phyloP scores from a whole-genome alignment of 2,888 invertebrate species.

The Lamellibrachia satsuma region DNA sequence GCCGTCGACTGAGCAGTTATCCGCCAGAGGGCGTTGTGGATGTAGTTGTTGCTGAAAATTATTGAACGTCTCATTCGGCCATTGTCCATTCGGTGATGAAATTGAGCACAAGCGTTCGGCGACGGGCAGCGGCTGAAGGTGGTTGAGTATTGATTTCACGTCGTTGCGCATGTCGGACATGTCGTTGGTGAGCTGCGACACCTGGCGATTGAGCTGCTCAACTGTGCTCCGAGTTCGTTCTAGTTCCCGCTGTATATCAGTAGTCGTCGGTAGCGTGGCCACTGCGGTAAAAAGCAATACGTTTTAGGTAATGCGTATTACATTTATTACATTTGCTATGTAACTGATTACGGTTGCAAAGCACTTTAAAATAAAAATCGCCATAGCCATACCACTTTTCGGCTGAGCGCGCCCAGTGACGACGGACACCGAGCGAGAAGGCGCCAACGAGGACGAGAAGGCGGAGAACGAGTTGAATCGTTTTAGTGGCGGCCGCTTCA shows the following conservation, averaged over 20 bases:
- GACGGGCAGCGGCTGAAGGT: not conserved
- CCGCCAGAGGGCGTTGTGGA: not conserved
- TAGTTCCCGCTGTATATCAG: constrained; percentile 27
- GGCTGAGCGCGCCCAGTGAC: not conserved
- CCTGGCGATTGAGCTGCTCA: constrained; percentile 30
- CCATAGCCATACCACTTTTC: not conserved
- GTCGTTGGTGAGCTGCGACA: constrained; percentile 27
- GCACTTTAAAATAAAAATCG: too few species aligned
- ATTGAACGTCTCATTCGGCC: not conserved
- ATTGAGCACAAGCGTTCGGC: not conserved
- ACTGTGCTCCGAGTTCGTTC: constrained; percentile 29
- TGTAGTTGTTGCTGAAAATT: not conserved
- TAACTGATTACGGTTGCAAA: too few species aligned
- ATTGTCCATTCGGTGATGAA: not conserved
- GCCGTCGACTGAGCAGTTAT: constrained; percentile 13
- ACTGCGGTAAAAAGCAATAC: not conserved
- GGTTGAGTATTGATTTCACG: not conserved
- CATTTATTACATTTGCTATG: not conserved
- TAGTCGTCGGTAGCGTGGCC: not conserved
- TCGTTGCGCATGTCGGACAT: not conserved
- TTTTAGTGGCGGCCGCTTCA: constrained; percentile 22
- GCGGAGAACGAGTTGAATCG: constrained; percentile 24
- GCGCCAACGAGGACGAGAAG: not conserved
- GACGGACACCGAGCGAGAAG: not conserved
- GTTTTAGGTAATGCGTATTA: constrained; percentile 7